A percentile compares a stretch with the other conserved stretches of the same genome.
These are phyloP conservation scores for Turritopsis dohrnii DNA, from an alignment of 30 jellyfish, hydroid and myxozoan species.

Conservation along the genomic window DNA sequence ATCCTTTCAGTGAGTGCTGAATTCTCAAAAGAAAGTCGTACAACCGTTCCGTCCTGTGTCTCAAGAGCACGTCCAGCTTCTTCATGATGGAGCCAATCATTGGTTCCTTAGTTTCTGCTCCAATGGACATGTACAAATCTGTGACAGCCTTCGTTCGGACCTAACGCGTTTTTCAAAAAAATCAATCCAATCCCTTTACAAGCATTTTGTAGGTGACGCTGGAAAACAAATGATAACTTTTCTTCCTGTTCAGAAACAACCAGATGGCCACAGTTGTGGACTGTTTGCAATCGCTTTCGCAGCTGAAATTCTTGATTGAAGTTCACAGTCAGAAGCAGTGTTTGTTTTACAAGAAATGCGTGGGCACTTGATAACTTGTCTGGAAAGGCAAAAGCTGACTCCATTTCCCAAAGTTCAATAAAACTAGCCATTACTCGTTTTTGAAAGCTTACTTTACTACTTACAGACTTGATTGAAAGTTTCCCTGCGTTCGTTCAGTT, in stretches of 20 bases:
- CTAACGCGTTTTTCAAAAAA: neutral
- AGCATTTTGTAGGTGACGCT: neutral
- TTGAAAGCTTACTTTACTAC: too few relatives aligned
- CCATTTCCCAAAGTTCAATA: neutral
- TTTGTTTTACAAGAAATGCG: neutral
- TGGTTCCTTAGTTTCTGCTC: too few relatives aligned
- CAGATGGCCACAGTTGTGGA: neutral
- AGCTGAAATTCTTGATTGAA: neutral
- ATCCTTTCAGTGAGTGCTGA: neutral
- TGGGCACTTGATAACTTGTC: neutral
- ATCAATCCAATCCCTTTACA: neutral
- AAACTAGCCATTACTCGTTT: too few relatives aligned
- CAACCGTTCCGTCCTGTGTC: too few relatives aligned
- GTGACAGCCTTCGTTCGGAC: neutral
- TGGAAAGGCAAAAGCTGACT: neutral
- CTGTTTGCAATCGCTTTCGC: neutral
- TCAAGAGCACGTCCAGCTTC: too few relatives aligned
- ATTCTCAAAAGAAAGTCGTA: too few relatives aligned
- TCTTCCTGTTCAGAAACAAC: neutral
- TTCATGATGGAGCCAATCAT: too few relatives aligned
- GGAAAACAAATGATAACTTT: neutral
- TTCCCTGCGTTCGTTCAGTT: too few relatives aligned
- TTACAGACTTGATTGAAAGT: too few relatives aligned
- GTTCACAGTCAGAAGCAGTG: neutral
- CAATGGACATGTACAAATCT: neutral